Evolutionary conservation across 2,797 vertebrate species (phyloP), one percentile per base, ranked within the genome.

Genomic region (Cuniculus paca): DNA sequence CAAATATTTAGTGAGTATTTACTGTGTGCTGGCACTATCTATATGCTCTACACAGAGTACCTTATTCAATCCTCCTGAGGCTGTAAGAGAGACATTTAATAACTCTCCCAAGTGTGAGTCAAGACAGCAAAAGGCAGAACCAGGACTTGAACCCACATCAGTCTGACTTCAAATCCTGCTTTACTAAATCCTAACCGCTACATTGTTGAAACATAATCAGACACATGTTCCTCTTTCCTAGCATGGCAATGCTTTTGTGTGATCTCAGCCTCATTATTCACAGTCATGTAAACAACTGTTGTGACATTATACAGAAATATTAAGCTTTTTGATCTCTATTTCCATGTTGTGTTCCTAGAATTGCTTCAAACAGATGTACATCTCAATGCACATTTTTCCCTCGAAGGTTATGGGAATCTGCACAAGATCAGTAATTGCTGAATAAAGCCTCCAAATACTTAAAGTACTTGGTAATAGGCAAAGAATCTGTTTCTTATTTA

Each of bases 211-310:
- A 12, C 60, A 93, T 70, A 92, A 79, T 82, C 60, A 93, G 65
- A 97, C 24, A 80, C 90, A 95, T 17, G 28, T 34, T 95, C 83
- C 88, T 92, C 81, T 95, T 94, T 88, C 72, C 61, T 65, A 60
- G 54, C 36, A 90, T 4, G 9, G 74, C 58, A 92, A 75, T 61
- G 65, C 80, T 91, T 92, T 84, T n/a, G 84, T 85, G 42, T 94
- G 97, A 96, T 75, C 78, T 94, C 84, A 72, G 65, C 56, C 87
- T 94, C 96, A 97, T 95, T 91, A 96, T 92, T 96, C 82, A 92
- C 63, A 97, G 91, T 68, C 88, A 86, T 74, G 50, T 95, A 96
- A 97, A 97, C 88, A 97, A 88, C 45, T 52, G 54, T 56, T 92
- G 74, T 96, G 91, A 97, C 93, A 93, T 83, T 97, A 87, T 28